phyloP scores from a whole-genome alignment of 2,797 vertebrate genomes.

The Emydoidea blandingii region DNA sequence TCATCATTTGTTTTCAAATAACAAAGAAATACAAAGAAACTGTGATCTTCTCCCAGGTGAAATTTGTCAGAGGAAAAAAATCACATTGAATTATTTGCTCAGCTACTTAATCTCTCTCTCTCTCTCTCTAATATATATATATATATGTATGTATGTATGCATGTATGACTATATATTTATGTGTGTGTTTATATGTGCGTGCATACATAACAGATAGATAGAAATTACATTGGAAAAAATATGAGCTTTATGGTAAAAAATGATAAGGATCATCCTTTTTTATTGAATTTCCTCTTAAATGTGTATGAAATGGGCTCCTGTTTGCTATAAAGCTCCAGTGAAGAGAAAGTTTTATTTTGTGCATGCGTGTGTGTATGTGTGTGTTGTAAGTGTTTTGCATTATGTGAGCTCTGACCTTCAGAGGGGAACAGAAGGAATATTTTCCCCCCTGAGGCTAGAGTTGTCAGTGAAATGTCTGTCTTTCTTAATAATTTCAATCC shows the following conservation, averaged over 20 bases:
- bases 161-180: neutral
- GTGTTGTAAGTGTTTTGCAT: slow-evolving; percentile 64
- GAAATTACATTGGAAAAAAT: neutral
- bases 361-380: neutral
- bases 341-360: slow-evolving; percentile 31
- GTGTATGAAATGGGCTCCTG: neutral
- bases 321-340: neutral
- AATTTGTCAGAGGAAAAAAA: fast-evolving
- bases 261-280: fast-evolving
- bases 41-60: slow-evolving; percentile 22
- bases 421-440: slow-evolving; percentile 80
- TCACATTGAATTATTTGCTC: neutral
- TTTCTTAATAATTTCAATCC: slow-evolving; percentile 81
- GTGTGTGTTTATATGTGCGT: neutral
- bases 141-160: neutral
- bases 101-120: neutral
- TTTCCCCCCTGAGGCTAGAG: slow-evolving; percentile 69
- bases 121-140: neutral
- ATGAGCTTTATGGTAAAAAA: neutral
- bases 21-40: neutral
- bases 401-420: slow-evolving; percentile 79
- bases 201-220: neutral
- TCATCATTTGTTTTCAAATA: neutral
- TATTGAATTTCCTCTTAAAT: neutral
- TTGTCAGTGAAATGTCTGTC: slow-evolving; percentile 78